A percentile compares a stretch with the other conserved stretches of the same genome.
phyloP scores from a whole-genome alignment of 2,113 vertebrate species.

The Tetrao urogallus region DNA sequence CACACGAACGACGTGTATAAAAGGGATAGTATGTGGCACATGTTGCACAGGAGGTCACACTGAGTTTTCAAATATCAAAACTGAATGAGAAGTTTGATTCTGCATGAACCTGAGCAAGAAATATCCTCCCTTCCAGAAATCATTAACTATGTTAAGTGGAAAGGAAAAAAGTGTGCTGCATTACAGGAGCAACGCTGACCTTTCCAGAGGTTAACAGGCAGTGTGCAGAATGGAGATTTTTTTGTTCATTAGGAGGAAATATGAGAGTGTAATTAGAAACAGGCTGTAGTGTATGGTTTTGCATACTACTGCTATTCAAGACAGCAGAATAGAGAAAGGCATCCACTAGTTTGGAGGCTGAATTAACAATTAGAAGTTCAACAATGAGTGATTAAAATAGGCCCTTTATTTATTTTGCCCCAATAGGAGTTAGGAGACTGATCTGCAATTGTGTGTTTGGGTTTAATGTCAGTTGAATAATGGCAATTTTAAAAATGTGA shows the following conservation, averaged over 20 bases:
- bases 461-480: neutral
- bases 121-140: conserved; percentile 11
- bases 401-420: neutral
- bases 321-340: neutral
- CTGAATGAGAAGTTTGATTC: neutral
- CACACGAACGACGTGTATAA: neutral
- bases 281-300: neutral
- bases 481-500: neutral
- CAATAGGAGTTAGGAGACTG: neutral
- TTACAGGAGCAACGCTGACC: neutral
- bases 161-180: neutral
- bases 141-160: conserved; percentile 4
- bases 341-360: neutral
- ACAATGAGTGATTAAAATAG: neutral
- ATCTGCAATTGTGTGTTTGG: neutral
- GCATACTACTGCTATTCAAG: neutral
- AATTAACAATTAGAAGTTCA: neutral
- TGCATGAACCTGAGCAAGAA: neutral
- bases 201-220: conserved; percentile 45
- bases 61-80: neutral
- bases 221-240: conserved; percentile 19
- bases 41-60: neutral
- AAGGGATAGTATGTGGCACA: neutral
- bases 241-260: conserved; percentile 51
- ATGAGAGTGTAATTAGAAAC: conserved; percentile 52